A percentile compares a stretch with the other conserved stretches of the same genome.
Evolutionary conservation across 2,888 invertebrate species (phyloP).

Genomic region (Microplitis deprimator): DNA sequence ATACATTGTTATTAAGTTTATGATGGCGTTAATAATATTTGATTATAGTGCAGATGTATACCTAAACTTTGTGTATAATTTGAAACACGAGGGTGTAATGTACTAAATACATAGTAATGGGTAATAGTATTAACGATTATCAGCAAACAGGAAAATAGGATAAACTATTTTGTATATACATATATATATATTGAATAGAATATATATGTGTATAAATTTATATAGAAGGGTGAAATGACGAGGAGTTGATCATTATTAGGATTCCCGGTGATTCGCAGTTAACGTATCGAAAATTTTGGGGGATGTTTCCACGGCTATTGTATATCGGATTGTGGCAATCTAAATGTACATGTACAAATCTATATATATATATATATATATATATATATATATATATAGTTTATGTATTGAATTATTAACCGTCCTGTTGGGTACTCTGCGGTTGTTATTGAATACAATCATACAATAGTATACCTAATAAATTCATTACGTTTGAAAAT

Average conservation of each 20-base stretch:
- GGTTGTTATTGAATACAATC: constrained; percentile 9
- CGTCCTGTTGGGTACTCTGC: constrained; percentile 3
- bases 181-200: too few species aligned
- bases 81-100: neutral
- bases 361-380: neutral
- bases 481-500: constrained; percentile 5
- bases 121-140: neutral
- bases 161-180: neutral
- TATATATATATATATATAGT: neutral
- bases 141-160: neutral
- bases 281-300: constrained; percentile 8
- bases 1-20: neutral
- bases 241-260: neutral
- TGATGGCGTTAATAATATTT: neutral
- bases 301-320: constrained; percentile 18
- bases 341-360: constrained; percentile 2
- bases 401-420: constrained; percentile 15
- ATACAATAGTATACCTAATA: neutral
- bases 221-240: neutral
- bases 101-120: neutral
- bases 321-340: constrained; percentile 18
- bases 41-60: neutral
- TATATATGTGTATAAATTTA: neutral
- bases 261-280: neutral
- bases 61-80: neutral